phyloP scores from a whole-genome alignment of 2,888 invertebrate species.

The Mylabris sibirica region DNA sequence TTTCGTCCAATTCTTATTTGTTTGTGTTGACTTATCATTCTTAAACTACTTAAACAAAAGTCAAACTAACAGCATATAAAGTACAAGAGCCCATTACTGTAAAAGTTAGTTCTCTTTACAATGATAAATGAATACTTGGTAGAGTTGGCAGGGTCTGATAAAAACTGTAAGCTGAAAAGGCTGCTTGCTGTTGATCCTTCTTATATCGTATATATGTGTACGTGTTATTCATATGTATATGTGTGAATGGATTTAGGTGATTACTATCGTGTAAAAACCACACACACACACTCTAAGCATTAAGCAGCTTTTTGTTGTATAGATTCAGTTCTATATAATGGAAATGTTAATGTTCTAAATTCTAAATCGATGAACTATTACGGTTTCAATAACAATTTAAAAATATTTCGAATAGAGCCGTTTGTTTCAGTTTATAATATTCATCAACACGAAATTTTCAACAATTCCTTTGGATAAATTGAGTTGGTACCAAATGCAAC shows the following conservation, averaged over 20 bases:
- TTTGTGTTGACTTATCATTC: slow-evolving; percentile 29
- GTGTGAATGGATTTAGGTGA: slow-evolving; percentile 43
- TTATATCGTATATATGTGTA: background rate
- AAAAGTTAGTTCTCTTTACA: slow-evolving; percentile 47
- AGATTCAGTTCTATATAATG: slow-evolving; percentile 20
- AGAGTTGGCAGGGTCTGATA: slow-evolving; percentile 46
- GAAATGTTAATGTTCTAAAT: slow-evolving; percentile 47
- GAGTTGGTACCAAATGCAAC: no score
- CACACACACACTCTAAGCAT: slow-evolving; percentile 38
- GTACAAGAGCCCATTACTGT: slow-evolving; percentile 35
- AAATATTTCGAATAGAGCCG: background rate
- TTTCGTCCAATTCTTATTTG: slow-evolving; percentile 13
- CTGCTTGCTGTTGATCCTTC: slow-evolving; percentile 42
- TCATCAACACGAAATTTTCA: background rate
- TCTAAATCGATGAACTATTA: slow-evolving; percentile 39
- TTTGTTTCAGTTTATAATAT: slow-evolving; percentile 14
- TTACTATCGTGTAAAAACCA: slow-evolving; percentile 44
- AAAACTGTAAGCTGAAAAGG: slow-evolving; percentile 52
- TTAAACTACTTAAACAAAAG: slow-evolving; percentile 36
- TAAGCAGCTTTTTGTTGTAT: slow-evolving; percentile 46
- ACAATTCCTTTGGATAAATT: background rate
- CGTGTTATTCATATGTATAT: background rate
- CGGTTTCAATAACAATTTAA: slow-evolving; percentile 17
- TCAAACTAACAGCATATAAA: slow-evolving; percentile 37
- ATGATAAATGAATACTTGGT: slow-evolving; percentile 56